Evolutionary conservation across 1,140 invertebrate species (phyloP), one percentile per base, ranked within the genome.

Genomic region (Zelostemma sp.): DNA sequence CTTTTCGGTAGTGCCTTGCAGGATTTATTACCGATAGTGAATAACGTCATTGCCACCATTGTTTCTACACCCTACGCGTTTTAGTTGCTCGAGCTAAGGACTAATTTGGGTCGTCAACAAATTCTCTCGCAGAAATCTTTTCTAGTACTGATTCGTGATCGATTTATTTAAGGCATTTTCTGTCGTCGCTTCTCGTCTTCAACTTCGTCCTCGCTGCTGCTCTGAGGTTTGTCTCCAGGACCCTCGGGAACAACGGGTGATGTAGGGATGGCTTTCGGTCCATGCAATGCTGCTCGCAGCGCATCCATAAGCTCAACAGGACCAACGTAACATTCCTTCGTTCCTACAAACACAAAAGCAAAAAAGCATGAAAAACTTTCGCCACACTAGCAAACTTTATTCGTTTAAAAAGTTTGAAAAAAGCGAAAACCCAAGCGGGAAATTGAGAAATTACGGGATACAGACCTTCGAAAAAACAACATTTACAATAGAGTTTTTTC

Each of bases 271-370:
- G 65, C 8, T 76, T 85, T 87, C 40, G 88, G 84, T 70, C 83
- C 86, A 17, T 61, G 54, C 33, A 76, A 47, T n/a, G 87, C 90
- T 77, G 87, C 85, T 70, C 88, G 86, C 59, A 92, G 87, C n/a
- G 88, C 86, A 56, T 90, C 86, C 58, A 91, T 84, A 56, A 90
- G 71, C 49, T 88, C 78, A 5, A 88, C 82, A 6, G 88, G 87
- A 60, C 88, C 89, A 28, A 83, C 78, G 75, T 87, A 87, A 53
- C 87, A 88, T 65, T 87, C 78, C 82, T 91, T 92, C 45, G 86
- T 88, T 79, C 90, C 90, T 92, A 82, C 69, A 85, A 85, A 67
- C 9, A 55, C 48, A 21, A 43, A 31, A 41, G 62, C 58, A 71
- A 46, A 70, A 31, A 63, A 68, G 1, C n/a, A 11, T 35, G 6